Conservation (phyloP, 2,888 invertebrate genomes). For the Arenicola marina region DNA sequence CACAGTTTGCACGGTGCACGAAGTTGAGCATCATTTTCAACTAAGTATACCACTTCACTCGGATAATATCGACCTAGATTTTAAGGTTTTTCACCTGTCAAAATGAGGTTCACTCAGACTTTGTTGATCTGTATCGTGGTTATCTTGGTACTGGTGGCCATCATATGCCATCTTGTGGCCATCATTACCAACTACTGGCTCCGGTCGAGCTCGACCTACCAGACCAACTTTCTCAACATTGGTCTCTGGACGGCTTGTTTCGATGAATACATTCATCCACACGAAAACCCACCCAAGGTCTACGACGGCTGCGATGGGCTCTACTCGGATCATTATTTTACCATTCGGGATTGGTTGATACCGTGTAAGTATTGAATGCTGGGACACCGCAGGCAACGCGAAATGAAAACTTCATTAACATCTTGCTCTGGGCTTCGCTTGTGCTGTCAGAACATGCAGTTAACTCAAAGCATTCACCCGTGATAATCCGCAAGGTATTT, state of each 20-base stretch:
- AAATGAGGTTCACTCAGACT: no score
- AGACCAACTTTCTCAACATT: constrained; percentile 34
- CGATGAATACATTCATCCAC: constrained; percentile 31
- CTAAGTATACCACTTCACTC: no score
- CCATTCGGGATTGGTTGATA: constrained; percentile 35
- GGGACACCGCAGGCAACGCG: no score
- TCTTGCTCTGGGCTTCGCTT: no score
- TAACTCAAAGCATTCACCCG: no score
- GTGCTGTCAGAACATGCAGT: no score
- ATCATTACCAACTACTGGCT: constrained; percentile 34
- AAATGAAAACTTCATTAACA: no score
- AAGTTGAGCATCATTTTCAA: no score
- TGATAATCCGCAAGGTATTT: no score
- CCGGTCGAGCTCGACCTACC: constrained; percentile 11
- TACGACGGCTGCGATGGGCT: constrained; percentile 36
- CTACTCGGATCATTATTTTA: constrained; percentile 28
- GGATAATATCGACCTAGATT: no score
- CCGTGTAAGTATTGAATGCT: constrained; percentile 32
- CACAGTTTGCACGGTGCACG: no score
- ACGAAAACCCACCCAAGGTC: constrained; percentile 26
- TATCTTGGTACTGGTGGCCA: constrained; percentile 27
- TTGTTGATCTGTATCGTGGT: constrained; percentile 23
- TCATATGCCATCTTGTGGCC: constrained; percentile 35
- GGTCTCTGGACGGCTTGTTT: constrained; percentile 38
- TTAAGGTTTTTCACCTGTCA: no score